Evolutionary conservation across 2,888 invertebrate species (phyloP).

Genomic region (Creontiades dilutus): DNA sequence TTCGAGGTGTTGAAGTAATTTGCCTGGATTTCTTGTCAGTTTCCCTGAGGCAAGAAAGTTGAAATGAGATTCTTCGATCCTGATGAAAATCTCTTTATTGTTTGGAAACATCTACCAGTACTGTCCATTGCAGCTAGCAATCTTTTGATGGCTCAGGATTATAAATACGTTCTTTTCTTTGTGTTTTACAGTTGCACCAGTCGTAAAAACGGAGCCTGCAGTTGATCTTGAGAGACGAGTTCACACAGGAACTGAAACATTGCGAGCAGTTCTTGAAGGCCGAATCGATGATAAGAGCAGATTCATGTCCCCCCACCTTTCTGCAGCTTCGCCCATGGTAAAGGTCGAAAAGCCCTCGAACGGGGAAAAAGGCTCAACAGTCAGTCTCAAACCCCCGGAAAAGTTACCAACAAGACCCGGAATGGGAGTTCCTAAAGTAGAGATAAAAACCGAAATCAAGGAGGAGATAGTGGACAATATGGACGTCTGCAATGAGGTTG

Average conservation of each 20-base stretch:
- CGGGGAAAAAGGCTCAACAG: constrained; percentile 12
- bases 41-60: too few species aligned
- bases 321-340: neutral
- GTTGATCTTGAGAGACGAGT: constrained; percentile 69
- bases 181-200: constrained; percentile 37
- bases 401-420: constrained; percentile 7
- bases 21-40: too few species aligned
- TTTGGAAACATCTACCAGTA: too few species aligned
- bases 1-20: too few species aligned
- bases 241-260: constrained; percentile 74
- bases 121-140: too few species aligned
- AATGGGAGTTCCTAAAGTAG: neutral
- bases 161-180: neutral
- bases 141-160: too few species aligned
- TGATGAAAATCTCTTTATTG: too few species aligned
- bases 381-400: neutral
- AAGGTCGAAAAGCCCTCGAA: constrained; percentile 55
- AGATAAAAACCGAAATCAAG: constrained; percentile 65
- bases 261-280: constrained; percentile 74
- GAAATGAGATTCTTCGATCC: too few species aligned
- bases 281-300: constrained; percentile 70
- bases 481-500: constrained; percentile 76
- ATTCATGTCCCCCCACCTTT: constrained; percentile 10
- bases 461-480: constrained; percentile 72
- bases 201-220: constrained; percentile 31